Base-by-base conservation (phyloP, 2,113 vertebrate genomes). In the Scophthalmus maximus region DNA sequence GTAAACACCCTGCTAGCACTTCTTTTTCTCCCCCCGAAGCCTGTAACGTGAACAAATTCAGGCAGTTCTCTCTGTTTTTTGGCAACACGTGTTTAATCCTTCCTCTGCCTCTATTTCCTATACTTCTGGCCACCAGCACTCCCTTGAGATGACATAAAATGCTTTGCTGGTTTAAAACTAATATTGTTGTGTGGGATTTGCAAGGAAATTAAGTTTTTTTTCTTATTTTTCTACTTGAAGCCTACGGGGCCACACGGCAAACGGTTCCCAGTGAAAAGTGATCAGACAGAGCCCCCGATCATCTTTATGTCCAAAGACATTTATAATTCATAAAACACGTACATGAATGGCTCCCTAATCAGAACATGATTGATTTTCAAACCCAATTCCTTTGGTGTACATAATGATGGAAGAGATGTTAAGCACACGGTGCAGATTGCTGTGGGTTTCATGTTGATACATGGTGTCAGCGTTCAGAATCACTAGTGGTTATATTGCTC, bases 271-370 rank as follows among this genome's bases (percentile, higher is more conserved):
- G 95, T 92, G 96, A 97, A 94, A 87, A 90, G 87, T 80, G 94
- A 97, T 79, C 85, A 96, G 85, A 95, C 92, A 42, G 94, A 95
- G 70, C 93, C 95, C 71, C 85, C 93, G 60, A 95, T 94, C 6
- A 95, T 92, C 92, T 69, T 50, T 65, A 44, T 30, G 50, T 55
- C 26, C 32, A 55, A 14, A 73, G 18, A 25, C 4, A 32, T 47
- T 20, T 2, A 4, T 26, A 2, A 47, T 47, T 69, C 66, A 22
- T 8, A 32, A 66, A 17, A 29, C 14, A 14, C 4, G 25, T 9
- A 15, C 20, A 66, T 15, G 14, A 53, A 30, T 20, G 47, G 32
- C 34, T 51, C 22, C 9, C 2, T 32, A 61, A 22, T 34, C 9
- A 66, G 65, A 22, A 22, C 36, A 17, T 40, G 22, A 55, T 36